Conservation (phyloP, 2,113 vertebrate genomes). For the Prolemur simus region DNA sequence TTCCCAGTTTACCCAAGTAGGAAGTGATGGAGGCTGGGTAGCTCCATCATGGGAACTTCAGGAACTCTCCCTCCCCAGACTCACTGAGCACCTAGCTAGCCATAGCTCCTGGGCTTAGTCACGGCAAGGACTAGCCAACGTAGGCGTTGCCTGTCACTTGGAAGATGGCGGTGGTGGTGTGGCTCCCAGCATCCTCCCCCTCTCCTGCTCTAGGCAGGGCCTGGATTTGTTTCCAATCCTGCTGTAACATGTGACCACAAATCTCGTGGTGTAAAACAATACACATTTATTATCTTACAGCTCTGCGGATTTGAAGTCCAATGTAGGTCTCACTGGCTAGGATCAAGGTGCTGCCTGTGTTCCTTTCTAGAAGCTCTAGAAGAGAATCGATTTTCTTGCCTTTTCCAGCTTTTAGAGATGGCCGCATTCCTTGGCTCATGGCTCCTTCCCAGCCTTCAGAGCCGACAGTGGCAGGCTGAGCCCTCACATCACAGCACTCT, state of each 20-base stretch:
- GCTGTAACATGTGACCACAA: neutral
- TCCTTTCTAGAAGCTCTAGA: neutral
- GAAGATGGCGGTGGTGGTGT: neutral
- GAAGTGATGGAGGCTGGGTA: neutral
- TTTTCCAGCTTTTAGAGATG: neutral
- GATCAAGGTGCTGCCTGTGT: neutral
- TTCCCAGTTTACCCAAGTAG: neutral
- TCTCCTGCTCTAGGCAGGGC: neutral
- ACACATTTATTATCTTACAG: neutral
- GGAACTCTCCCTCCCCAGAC: neutral
- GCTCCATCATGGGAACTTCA: neutral
- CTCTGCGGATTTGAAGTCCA: neutral
- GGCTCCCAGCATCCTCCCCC: neutral
- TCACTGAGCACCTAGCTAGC: neutral
- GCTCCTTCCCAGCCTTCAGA: neutral
- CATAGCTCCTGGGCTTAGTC: neutral
- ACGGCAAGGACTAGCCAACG: neutral
- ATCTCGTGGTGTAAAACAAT: neutral
- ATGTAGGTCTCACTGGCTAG: neutral
- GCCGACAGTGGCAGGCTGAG: rapidly evolving
- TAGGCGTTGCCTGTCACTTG: neutral
- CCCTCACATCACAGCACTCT: neutral
- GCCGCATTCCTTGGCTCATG: rapidly evolving
- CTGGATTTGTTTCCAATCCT: neutral
- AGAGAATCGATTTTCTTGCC: neutral